Evolutionary conservation across 2,797 vertebrate genomes (phyloP), one percentile per base, ranked within the genome.

Genomic region (Hoplostethus atlanticus): DNA sequence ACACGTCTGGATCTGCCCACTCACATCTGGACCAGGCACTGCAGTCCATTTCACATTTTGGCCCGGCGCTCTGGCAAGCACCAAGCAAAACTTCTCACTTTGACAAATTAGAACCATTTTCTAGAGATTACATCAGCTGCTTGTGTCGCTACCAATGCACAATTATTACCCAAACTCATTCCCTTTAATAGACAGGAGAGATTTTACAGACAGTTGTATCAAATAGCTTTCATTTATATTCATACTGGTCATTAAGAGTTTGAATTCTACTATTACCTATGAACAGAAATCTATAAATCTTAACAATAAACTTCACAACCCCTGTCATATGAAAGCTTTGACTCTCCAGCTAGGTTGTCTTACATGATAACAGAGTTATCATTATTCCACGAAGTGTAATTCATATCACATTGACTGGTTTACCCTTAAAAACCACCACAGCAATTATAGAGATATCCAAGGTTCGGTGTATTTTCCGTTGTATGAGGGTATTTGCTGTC

Each of bases 81-180:
- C 12, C 11, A 61, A 68, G 76, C 77, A 88, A 64, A 86, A 88
- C 87, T 87, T 91, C 88, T 92, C 90, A 89, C 91, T 89, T 80
- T 93, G 91, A 94, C 93, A 93, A 94, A 94, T 94, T 93, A 88
- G 88, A 91, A 84, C 83, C 77, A 89, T 93, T 93, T 93, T 84
- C 81, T 75, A 13, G 59, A 59, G 86, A 91, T 93, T 90, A 91
- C 92, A 80, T 94, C 93, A 94, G 86, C 81, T 72, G 66, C 69
- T 79, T 1, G 80, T 85, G 87, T 77, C 56, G 79, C 87, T 87
- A 83, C 84, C 71, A 79, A 59, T 67, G 79, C 78, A 8, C 80
- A 76, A 74, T 76, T 86, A 86, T 87, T 71, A 82, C 77, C 68
- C 53, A 5, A 64, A 68, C 51, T 13, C 44, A 47, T 77, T 80